Evolutionary conservation across 2,888 invertebrate genomes (phyloP), one percentile per base, ranked within the genome.

Genomic region (Drosophila monieri): DNA sequence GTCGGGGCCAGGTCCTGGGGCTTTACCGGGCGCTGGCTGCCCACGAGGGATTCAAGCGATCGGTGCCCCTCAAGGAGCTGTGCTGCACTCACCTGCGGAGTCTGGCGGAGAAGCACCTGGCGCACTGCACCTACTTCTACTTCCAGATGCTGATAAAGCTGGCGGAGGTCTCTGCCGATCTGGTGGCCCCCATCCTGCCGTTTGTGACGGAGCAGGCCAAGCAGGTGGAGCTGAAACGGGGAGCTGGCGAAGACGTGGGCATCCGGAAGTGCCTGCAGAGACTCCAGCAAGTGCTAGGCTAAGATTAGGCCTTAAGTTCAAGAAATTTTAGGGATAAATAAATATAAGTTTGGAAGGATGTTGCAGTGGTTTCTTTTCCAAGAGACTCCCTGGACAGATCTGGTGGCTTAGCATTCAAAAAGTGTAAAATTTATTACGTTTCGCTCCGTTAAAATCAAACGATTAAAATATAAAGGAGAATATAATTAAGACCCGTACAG

Each of bases 91-190:
- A 90, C 37, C 68, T 92, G 14, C 85, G 90, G 8, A 47, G 80
- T 0, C 75, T 91, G 53, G 89, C 90, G 0, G 88, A 89, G n/a
- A 90, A 91, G 12, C 91, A 91, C 76, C 66, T 92, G 64, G 90
- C 92, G 1, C 91, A 90, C 55, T 90, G 89, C 73, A 90, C 91
- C 10, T 91, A 90, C 64, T 91, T 90, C 53, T 91, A 84, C 48
- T 91, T 91, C 44, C 91, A 91, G 59, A 80, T 91, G 60, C 71
- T 92, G 15, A 89, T 85, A 60, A 90, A 89, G 73, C 66, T 92
- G 10, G 83, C 80, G 1, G 78, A 88, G 39, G 78, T 89, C n/a
- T 81, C 85, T 1, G 81, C 83, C 0, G 71, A 74, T 3, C n/a
- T 90, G 10, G 74, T 92, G 0, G 64, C 76, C n/a, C 76, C 88